A percentile compares a stretch with the other conserved stretches of the same genome.
Evolutionary conservation across 2,113 vertebrate species (phyloP).

Genomic region (Aplodontia rufa): DNA sequence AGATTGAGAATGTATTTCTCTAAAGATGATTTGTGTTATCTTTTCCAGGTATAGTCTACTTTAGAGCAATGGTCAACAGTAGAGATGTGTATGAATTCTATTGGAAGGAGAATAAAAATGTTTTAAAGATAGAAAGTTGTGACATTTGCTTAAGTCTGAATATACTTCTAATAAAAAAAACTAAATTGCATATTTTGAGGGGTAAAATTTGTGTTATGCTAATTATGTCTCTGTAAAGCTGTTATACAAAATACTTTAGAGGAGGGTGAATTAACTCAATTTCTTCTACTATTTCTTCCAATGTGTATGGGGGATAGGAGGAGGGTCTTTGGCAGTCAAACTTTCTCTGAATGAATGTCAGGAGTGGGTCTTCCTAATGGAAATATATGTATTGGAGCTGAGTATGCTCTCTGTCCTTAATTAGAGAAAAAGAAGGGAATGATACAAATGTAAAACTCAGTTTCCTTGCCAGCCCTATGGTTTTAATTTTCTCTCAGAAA

Average conservation of each 20-base stretch:
- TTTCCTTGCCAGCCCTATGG: neutral
- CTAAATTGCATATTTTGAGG: neutral
- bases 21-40: neutral
- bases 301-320: too few species aligned
- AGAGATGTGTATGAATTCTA: neutral
- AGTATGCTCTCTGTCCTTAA: neutral
- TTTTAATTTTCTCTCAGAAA: neutral
- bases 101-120: too few species aligned
- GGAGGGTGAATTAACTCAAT: neutral
- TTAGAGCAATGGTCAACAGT: neutral
- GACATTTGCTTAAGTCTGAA: neutral
- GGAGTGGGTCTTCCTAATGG: accelerated
- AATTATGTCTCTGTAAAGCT: neutral
- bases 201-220: neutral
- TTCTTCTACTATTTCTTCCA: neutral
- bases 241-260: neutral
- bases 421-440: neutral
- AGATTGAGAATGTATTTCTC: neutral
- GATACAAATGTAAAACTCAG: neutral
- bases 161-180: too few species aligned
- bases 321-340: neutral
- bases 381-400: accelerated
- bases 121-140: neutral
- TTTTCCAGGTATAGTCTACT: too few species aligned
- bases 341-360: neutral